phyloP scores from a whole-genome alignment of 2,888 invertebrate genomes.

The Trichogramma dendrolimi region DNA sequence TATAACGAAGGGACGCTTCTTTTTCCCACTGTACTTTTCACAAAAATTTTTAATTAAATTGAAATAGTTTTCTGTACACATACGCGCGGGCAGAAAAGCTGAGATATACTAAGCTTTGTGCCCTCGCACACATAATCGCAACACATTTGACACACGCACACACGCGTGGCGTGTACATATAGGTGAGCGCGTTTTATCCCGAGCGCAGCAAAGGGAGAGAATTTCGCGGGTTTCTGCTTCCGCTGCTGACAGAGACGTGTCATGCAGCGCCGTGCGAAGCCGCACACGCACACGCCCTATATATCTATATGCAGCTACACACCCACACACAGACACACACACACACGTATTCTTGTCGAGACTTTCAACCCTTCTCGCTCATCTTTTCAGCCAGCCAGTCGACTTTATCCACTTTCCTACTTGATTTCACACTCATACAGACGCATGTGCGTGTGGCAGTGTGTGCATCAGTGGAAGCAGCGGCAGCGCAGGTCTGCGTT shows the following conservation, averaged over 20 bases:
- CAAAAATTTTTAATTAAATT: too few relatives aligned
- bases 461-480: neutral
- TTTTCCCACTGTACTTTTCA: too few relatives aligned
- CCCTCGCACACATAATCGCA: neutral
- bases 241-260: neutral
- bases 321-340: neutral
- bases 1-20: too few relatives aligned
- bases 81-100: neutral
- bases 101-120: neutral
- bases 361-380: too few relatives aligned
- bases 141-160: too few relatives aligned
- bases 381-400: too few relatives aligned
- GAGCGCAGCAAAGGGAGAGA: neutral
- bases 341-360: neutral
- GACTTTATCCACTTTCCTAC: constrained; percentile 21
- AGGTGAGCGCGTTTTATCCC: neutral
- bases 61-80: too few relatives aligned
- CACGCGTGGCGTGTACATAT: too few relatives aligned
- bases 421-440: constrained; percentile 17
- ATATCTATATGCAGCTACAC: neutral
- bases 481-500: neutral
- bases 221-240: constrained; percentile 20
- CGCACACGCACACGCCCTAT: constrained; percentile 3
- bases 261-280: neutral
- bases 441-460: too few relatives aligned